phyloP scores from a whole-genome alignment of 2,888 invertebrate genomes.

The Dioctria linearis region DNA sequence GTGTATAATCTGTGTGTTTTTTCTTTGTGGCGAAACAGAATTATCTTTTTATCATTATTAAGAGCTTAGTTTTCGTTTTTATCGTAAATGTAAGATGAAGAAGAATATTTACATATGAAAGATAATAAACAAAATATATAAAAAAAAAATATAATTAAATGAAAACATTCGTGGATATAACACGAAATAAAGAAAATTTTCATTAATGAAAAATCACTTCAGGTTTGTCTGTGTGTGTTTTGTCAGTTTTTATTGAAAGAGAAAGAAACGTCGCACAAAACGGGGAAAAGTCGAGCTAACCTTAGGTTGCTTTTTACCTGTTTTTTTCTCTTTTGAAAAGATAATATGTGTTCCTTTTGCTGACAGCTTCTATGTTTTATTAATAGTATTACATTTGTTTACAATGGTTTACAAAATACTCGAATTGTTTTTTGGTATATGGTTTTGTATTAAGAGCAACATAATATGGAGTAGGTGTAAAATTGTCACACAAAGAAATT shows the following conservation, averaged over 20 bases:
- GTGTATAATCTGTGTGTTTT: constrained; percentile 2
- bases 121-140: constrained; percentile 2
- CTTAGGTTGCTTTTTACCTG: constrained; percentile 33
- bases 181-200: constrained; percentile 48
- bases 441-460: too few species aligned
- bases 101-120: constrained; percentile 23
- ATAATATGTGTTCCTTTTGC: constrained; percentile 32
- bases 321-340: constrained; percentile 41
- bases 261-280: constrained; percentile 26
- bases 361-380: constrained; percentile 18
- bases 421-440: not conserved
- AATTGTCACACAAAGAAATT: too few species aligned
- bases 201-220: constrained; percentile 53
- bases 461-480: too few species aligned
- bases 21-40: constrained; percentile 14
- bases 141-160: constrained; percentile 25
- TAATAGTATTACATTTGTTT: not conserved
- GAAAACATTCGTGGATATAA: constrained; percentile 23
- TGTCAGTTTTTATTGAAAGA: constrained; percentile 47
- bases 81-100: constrained; percentile 39
- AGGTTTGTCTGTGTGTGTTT: constrained; percentile 54
- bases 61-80: constrained; percentile 9
- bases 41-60: not conserved
- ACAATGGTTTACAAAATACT: constrained; percentile 27
- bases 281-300: constrained; percentile 34